phyloP scores from a whole-genome alignment of 2,113 vertebrate genomes.

The Anguilla rostrata region DNA sequence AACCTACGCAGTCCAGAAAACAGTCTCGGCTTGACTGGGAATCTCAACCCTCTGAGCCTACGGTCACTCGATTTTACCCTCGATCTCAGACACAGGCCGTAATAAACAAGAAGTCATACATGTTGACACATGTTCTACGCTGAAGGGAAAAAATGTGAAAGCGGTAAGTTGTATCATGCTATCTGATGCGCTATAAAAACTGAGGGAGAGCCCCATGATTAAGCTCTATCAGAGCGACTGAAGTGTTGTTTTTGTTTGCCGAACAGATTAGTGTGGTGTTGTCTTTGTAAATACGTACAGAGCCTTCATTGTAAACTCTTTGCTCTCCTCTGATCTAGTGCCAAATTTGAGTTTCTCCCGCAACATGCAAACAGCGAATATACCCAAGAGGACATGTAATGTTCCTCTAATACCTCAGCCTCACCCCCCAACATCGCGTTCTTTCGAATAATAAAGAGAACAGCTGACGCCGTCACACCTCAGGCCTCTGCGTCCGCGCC shows the following conservation, averaged over 20 bases:
- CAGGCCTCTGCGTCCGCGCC: background rate
- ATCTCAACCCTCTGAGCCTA: background rate
- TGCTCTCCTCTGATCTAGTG: background rate
- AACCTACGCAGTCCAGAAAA: background rate
- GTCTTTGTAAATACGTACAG: slow-evolving; percentile 7
- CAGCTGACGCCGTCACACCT: background rate
- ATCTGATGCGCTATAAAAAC: background rate
- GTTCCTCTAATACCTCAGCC: background rate
- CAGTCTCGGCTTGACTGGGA: background rate
- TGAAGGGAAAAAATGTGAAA: background rate
- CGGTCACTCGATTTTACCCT: background rate
- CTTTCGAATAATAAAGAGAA: background rate
- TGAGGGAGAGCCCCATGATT: background rate
- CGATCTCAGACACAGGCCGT: no score
- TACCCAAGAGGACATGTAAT: background rate
- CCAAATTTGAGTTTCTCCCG: background rate
- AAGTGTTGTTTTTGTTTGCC: background rate
- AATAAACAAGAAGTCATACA: no score
- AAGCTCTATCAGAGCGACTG: background rate
- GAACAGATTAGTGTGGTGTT: background rate
- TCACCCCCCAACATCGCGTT: background rate
- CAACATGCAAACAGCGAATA: background rate
- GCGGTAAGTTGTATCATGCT: background rate
- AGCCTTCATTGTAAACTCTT: background rate
- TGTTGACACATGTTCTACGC: background rate